Evolutionary conservation across 2,888 invertebrate species (phyloP).

Genomic region (Sphinx pinastri): DNA sequence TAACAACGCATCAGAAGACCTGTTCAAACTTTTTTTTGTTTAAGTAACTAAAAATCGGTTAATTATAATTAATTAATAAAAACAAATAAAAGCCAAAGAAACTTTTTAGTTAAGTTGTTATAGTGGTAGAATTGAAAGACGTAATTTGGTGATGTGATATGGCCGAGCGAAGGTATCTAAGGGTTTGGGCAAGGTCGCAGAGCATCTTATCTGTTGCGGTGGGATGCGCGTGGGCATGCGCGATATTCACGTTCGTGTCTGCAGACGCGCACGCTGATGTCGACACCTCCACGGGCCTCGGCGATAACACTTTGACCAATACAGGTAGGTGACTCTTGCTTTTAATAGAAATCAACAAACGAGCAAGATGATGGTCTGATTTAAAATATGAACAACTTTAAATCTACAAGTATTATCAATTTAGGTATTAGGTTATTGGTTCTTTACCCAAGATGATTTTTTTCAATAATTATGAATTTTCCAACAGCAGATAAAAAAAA

Average conservation of each 20-base stretch:
- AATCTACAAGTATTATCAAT: no score
- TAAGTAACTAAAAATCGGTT: not conserved
- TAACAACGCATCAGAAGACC: not conserved
- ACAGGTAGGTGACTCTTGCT: constrained; percentile 59
- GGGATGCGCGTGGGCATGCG: constrained; percentile 78
- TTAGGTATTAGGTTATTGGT: no score
- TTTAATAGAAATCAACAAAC: not conserved
- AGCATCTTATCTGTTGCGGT: constrained; percentile 53
- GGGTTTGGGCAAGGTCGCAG: constrained; percentile 47
- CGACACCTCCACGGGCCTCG: constrained; percentile 78
- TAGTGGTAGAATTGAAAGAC: constrained; percentile 26
- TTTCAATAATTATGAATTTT: no score
- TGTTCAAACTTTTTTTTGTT: not conserved
- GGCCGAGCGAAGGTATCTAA: constrained; percentile 59
- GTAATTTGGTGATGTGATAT: constrained; percentile 78
- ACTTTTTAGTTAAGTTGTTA: constrained; percentile 23
- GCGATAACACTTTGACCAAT: constrained; percentile 77
- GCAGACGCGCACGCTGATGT: constrained; percentile 69
- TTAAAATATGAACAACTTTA: no score
- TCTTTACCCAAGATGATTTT: no score
- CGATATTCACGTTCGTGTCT: constrained; percentile 57
- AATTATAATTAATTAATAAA: not conserved
- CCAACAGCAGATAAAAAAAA: no score
- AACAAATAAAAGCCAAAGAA: not conserved
- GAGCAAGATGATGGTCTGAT: not conserved